Base-by-base conservation (phyloP, 2,797 vertebrate genomes). In the Chanos chanos region DNA sequence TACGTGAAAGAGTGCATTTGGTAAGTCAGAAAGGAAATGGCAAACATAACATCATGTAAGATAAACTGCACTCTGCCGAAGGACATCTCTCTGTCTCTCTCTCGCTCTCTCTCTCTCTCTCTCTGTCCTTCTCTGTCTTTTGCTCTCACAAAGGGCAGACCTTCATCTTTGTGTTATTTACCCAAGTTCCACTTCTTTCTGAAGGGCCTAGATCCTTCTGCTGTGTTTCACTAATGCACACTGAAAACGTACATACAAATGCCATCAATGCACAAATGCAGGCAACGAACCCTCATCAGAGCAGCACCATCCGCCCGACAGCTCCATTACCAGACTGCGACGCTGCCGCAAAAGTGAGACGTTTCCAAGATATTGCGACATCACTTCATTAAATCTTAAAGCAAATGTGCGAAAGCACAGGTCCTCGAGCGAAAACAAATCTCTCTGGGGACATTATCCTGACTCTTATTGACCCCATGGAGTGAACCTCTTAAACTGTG, bases 201-300 rank as follows among this genome's bases (percentile, higher is more conserved):
- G 64, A 28, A n/a, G 56, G 52, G 50, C 40, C 61, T 70, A 76
- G 52, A 66, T 84, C 70, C 66, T 82, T 85, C 83, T 80, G 73
- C 78, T 72, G 65, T 21, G 55, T 66, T 87, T 78, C 74, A 70
- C 73, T 88, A 86, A 87, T 74, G 52, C 72, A 76, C 77, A 63
- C 63, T 85, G 85, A 86, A 86, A 79, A 80, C 68, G 71, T 86
- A 87, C 82, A 89, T 74, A 82, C 60, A 82, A 87, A 89, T 80
- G 81, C 82, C 82, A 89, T 90, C 85, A 86, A 71, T 73, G 71
- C 66, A 69, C 76, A 76, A 76, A 77, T 74, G 34, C 72, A 74
- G 43, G 66, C 74, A 71, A 73, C 82, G 76, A 76, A 70, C 60
- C 73, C 68, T 72, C 71, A 70, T 85, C 78, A 81, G 74, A 66